These are phyloP conservation scores for Lepetodrilus schrolli DNA, from an alignment of 2,888 invertebrate species.

Conservation along the genomic window DNA sequence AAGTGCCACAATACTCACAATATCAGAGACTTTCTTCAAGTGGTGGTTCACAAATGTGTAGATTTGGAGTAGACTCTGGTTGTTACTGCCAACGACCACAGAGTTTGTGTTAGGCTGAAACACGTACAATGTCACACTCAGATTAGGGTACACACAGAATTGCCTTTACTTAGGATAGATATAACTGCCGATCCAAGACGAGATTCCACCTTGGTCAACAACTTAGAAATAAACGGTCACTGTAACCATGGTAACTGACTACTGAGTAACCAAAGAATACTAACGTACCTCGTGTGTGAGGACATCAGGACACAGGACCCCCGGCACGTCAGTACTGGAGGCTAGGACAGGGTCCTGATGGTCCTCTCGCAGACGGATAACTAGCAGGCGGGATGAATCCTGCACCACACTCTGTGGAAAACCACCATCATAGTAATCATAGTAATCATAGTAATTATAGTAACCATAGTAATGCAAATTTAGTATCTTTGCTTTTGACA, in stretches of 20 bases:
- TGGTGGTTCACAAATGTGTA: constrained; percentile 49
- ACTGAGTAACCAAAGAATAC: too few species aligned
- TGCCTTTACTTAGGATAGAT: too few species aligned
- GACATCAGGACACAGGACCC: constrained; percentile 62
- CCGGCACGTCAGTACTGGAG: constrained; percentile 46
- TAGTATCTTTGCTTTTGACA: neutral
- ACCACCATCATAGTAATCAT: neutral
- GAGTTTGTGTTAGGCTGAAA: constrained; percentile 46
- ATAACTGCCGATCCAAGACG: too few species aligned
- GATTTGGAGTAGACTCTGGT: constrained; percentile 61
- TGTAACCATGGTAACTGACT: too few species aligned
- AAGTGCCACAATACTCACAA: constrained; percentile 52
- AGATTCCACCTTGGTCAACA: too few species aligned
- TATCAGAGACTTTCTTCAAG: constrained; percentile 51
- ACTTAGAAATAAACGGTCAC: neutral
- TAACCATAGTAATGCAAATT: neutral
- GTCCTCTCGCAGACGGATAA: constrained; percentile 42
- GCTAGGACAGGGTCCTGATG: constrained; percentile 44
- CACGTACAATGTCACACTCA: neutral
- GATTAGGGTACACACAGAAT: neutral
- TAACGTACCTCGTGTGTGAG: constrained; percentile 58
- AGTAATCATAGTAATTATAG: neutral
- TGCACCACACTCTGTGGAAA: neutral
- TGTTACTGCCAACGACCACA: constrained; percentile 66
- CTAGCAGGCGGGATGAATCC: constrained; percentile 1